A percentile compares a stretch with the other conserved stretches of the same genome.
Evolutionary conservation across 2,888 invertebrate species (phyloP).

Genomic region (Achlya flavicornis): DNA sequence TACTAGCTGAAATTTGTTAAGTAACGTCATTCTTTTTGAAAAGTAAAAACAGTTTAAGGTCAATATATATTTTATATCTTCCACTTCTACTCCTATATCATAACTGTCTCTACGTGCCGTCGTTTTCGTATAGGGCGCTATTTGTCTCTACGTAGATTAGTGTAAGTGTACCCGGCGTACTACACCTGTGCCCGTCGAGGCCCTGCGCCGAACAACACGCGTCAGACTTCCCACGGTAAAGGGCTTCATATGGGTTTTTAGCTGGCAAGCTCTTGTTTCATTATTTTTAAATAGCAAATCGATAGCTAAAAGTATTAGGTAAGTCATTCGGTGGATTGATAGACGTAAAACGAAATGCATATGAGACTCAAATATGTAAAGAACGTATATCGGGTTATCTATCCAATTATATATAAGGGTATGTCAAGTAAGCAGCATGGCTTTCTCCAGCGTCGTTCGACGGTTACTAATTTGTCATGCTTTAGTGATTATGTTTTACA

Average conservation of each 20-base stretch:
- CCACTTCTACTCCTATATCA: background rate
- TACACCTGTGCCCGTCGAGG: slow-evolving; percentile 56
- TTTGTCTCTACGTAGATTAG: slow-evolving; percentile 77
- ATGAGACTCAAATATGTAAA: too few species aligned
- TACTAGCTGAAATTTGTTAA: too few species aligned
- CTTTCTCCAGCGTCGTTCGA: too few species aligned
- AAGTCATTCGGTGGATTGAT: too few species aligned
- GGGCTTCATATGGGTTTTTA: background rate
- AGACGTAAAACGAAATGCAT: too few species aligned
- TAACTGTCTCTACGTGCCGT: slow-evolving; percentile 20
- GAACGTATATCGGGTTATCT: too few species aligned
- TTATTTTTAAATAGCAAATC: background rate
- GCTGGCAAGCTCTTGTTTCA: background rate
- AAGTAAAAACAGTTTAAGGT: too few species aligned
- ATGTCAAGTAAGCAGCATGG: too few species aligned
- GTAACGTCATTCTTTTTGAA: too few species aligned
- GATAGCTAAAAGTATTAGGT: background rate
- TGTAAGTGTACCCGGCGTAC: slow-evolving; percentile 57
- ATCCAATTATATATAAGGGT: too few species aligned
- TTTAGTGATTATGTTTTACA: too few species aligned
- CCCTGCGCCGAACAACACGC: slow-evolving; percentile 12
- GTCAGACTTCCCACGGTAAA: background rate
- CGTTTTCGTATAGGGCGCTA: slow-evolving; percentile 55
- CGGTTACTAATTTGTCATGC: too few species aligned
- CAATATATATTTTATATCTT: background rate